A percentile compares a stretch with the other conserved stretches of the same genome.
Evolutionary conservation across 2,888 invertebrate genomes (phyloP).

Genomic region (Spodoptera exigua): DNA sequence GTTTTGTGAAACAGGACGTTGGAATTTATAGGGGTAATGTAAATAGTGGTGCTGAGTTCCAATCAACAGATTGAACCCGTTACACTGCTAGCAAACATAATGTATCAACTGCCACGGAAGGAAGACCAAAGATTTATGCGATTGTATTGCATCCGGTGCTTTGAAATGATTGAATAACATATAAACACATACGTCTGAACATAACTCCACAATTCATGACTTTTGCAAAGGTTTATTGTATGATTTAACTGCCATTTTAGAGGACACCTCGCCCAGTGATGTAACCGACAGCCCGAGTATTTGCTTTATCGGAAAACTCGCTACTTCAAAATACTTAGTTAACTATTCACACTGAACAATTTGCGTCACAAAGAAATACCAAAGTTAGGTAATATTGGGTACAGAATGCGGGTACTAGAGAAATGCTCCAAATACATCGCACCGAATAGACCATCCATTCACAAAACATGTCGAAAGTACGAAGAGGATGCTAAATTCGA

Average conservation of each 20-base stretch:
- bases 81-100: slow-evolving; percentile 61
- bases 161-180: slow-evolving; percentile 53
- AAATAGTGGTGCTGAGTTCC: slow-evolving; percentile 74
- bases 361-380: slow-evolving; percentile 37
- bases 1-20: slow-evolving; percentile 72
- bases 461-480: slow-evolving; percentile 1
- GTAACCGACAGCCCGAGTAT: slow-evolving; percentile 10
- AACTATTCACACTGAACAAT: slow-evolving; percentile 25
- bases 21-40: slow-evolving; percentile 78
- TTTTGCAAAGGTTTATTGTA: slow-evolving; percentile 11
- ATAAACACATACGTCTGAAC: slow-evolving; percentile 26
- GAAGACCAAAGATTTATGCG: slow-evolving; percentile 55
- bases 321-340: slow-evolving; percentile 17
- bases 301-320: slow-evolving; percentile 7
- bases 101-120: slow-evolving; percentile 42
- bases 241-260: not conserved
- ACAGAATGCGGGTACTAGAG: slow-evolving; percentile 25
- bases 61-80: slow-evolving; percentile 76
- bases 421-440: not conserved
- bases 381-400: slow-evolving; percentile 20
- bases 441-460: slow-evolving; percentile 5
- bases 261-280: not conserved
- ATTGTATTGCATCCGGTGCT: slow-evolving; percentile 56
- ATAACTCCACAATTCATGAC: slow-evolving; percentile 26
- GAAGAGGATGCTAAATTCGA: slow-evolving; percentile 14